Percentiles rank a stretch among this genome's conserved stretches.
phyloP scores from a whole-genome alignment of 2,888 invertebrate species.

The Philopedon plagiatum region DNA sequence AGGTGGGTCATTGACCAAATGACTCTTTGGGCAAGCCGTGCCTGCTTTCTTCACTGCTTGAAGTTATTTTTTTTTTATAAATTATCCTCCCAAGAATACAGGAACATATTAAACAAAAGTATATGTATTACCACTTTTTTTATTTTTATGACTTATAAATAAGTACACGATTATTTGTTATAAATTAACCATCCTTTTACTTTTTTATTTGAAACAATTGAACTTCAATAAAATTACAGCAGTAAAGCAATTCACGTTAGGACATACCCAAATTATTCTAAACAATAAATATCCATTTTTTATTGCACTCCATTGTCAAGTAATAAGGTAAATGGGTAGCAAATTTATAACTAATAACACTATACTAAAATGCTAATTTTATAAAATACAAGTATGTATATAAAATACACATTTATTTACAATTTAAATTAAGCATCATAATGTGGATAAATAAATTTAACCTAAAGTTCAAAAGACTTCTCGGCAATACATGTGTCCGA shows the following conservation, averaged over 20 bases:
- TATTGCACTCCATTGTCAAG: background rate
- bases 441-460: conserved; percentile 4
- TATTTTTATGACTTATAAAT: background rate
- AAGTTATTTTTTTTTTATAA: too few species aligned
- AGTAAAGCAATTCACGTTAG: too few species aligned
- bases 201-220: background rate
- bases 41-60: too few species aligned
- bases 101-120: background rate
- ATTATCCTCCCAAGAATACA: too few species aligned
- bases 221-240: too few species aligned
- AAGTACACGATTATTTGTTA: conserved; percentile 1
- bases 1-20: too few species aligned
- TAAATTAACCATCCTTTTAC: background rate
- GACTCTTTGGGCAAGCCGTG: too few species aligned
- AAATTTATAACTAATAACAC: conserved; percentile 8
- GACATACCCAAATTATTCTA: too few species aligned
- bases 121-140: conserved; percentile 1
- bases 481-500: too few species aligned
- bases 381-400: conserved; percentile 33
- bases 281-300: too few species aligned
- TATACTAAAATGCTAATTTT: conserved; percentile 24
- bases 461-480: background rate
- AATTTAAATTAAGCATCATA: conserved; percentile 19
- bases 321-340: background rate
- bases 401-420: conserved; percentile 37